Evolutionary conservation across 1,140 invertebrate species (phyloP).

Genomic region (Drosophila oshimai): DNA sequence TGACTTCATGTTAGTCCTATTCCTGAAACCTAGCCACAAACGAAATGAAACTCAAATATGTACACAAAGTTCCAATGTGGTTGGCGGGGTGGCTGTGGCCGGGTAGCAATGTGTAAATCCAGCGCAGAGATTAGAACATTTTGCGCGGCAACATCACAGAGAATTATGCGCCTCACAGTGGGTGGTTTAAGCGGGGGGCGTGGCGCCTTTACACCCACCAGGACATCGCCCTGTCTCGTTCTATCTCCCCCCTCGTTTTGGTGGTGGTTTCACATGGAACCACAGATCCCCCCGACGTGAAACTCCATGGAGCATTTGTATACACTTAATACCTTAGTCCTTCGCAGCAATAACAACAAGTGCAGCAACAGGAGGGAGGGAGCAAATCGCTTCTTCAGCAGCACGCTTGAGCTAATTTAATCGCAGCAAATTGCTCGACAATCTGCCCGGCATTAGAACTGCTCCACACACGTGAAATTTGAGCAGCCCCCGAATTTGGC

Average conservation of each 20-base stretch:
- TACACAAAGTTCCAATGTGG: slow-evolving; percentile 73
- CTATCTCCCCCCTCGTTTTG: slow-evolving; percentile 4
- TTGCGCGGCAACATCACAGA: slow-evolving; percentile 56
- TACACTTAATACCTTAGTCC: slow-evolving; percentile 47
- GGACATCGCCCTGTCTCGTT: slow-evolving; percentile 20
- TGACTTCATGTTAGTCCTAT: slow-evolving; percentile 76
- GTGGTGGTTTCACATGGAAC: slow-evolving; percentile 69
- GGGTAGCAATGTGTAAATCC: slow-evolving; percentile 55
- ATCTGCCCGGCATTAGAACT: slow-evolving; percentile 72
- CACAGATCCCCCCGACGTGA: slow-evolving; percentile 21
- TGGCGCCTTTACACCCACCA: slow-evolving; percentile 62
- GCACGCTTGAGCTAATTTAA: slow-evolving; percentile 82
- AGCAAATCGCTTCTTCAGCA: slow-evolving; percentile 45
- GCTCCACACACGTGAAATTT: slow-evolving; percentile 65
- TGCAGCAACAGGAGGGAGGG: slow-evolving; percentile 8
- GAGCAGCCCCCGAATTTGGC: slow-evolving; percentile 16
- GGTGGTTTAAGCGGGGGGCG: slow-evolving; percentile 48
- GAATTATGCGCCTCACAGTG: slow-evolving; percentile 30
- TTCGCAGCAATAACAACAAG: slow-evolving; percentile 27
- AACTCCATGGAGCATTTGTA: slow-evolving; percentile 20
- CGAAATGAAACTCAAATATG: slow-evolving; percentile 80
- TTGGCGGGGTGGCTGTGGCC: not conserved
- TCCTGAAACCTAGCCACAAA: slow-evolving; percentile 71
- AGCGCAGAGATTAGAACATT: slow-evolving; percentile 69
- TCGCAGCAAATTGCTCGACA: slow-evolving; percentile 82